phyloP scores from a whole-genome alignment of 2,797 vertebrate species.

The Pseudochaenichthys georgianus region DNA sequence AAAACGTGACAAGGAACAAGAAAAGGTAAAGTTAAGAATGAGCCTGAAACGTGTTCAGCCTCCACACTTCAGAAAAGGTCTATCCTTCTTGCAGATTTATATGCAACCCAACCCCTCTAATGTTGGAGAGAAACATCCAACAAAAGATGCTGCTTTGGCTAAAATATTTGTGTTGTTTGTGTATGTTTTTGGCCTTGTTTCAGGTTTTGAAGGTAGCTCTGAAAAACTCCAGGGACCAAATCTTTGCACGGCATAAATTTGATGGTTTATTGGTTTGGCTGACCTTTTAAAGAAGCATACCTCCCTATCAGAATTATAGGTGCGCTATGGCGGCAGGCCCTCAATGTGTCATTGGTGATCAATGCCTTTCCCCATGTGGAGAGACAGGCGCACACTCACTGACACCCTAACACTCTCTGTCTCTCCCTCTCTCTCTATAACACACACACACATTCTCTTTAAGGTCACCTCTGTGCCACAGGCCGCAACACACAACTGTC shows the following conservation, averaged over 20 bases:
- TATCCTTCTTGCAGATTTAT: slow-evolving; percentile 35
- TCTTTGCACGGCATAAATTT: slow-evolving; percentile 66
- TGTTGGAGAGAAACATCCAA: background rate
- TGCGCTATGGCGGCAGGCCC: slow-evolving; percentile 69
- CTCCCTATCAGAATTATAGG: slow-evolving; percentile 76
- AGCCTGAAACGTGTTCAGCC: slow-evolving; percentile 10
- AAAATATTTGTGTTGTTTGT: slow-evolving; percentile 30
- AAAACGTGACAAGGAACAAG: slow-evolving; percentile 3
- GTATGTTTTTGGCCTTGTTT: slow-evolving; percentile 33
- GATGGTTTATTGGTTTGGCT: slow-evolving; percentile 74
- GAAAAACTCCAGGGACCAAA: slow-evolving; percentile 42
- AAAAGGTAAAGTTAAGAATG: slow-evolving; percentile 1
- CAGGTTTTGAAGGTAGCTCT: slow-evolving; percentile 44
- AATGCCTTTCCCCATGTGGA: slow-evolving; percentile 76
- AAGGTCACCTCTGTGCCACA: slow-evolving; percentile 80
- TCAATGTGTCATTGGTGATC: slow-evolving; percentile 81
- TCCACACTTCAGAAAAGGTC: slow-evolving; percentile 10
- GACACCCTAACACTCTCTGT: slow-evolving; percentile 39
- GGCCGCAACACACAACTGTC: slow-evolving; percentile 76
- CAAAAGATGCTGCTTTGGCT: slow-evolving; percentile 17
- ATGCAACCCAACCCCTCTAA: background rate
- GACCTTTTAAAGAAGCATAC: slow-evolving; percentile 77
- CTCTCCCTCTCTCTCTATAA: slow-evolving; percentile 26
- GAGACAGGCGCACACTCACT: slow-evolving; percentile 63
- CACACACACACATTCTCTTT: slow-evolving; percentile 67